These are phyloP conservation scores for Pollachius pollachius DNA, from an alignment of 2,113 vertebrate genomes.

Conservation along the genomic window DNA sequence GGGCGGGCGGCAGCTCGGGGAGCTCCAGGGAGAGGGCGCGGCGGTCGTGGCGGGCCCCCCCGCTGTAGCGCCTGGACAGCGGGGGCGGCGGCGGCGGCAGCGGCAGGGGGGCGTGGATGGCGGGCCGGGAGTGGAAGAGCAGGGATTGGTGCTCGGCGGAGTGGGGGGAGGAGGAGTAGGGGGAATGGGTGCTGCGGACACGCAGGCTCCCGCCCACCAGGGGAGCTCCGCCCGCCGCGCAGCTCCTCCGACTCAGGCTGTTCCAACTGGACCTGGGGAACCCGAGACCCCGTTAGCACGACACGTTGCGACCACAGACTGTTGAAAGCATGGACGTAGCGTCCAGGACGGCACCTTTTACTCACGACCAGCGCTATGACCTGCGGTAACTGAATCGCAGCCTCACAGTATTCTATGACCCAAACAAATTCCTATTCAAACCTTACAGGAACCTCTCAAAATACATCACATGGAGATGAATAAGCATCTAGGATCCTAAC, in stretches of 20 bases:
- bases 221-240: slow-evolving; percentile 47
- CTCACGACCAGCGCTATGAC: too few species aligned
- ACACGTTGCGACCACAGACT: neutral
- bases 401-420: too few species aligned
- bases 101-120: slow-evolving; percentile 43
- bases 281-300: neutral
- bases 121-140: slow-evolving; percentile 66
- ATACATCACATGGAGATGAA: too few species aligned
- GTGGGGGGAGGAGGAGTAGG: slow-evolving; percentile 71
- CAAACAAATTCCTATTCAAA: too few species aligned
- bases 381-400: too few species aligned
- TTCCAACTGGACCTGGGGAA: slow-evolving; percentile 85
- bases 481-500: too few species aligned
- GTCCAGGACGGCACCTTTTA: too few species aligned
- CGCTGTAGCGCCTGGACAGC: slow-evolving; percentile 46
- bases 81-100: slow-evolving; percentile 52
- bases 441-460: too few species aligned
- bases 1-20: slow-evolving; percentile 70
- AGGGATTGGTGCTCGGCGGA: slow-evolving; percentile 86
- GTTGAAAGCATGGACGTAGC: too few species aligned
- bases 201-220: slow-evolving; percentile 71
- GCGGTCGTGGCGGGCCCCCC: slow-evolving; percentile 58
- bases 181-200: slow-evolving; percentile 65
- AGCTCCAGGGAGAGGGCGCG: slow-evolving; percentile 89
- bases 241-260: slow-evolving; percentile 82